Evolutionary conservation across 2,113 vertebrate genomes (phyloP).

Genomic region (Entosphenus tridentatus): DNA sequence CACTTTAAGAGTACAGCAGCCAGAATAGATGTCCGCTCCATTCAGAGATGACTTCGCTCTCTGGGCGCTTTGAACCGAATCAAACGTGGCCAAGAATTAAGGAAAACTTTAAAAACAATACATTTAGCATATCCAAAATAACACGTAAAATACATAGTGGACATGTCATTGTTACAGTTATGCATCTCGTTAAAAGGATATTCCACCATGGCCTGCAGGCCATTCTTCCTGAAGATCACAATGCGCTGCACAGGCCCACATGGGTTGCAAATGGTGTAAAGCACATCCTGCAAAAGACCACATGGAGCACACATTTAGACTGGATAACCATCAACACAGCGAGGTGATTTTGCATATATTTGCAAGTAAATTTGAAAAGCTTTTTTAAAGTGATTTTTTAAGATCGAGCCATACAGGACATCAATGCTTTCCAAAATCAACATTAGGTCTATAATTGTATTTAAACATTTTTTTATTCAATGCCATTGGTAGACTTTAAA

Average conservation of each 20-base stretch:
- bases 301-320: too few species aligned
- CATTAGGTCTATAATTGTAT: neutral
- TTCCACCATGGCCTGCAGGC: conserved; percentile 10
- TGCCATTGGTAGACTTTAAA: too few species aligned
- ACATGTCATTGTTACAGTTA: neutral
- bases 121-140: neutral
- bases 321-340: too few species aligned
- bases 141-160: neutral
- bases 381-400: neutral
- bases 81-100: conserved; percentile 7
- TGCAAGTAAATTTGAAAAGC: neutral
- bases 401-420: neutral
- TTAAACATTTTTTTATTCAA: too few species aligned
- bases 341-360: neutral
- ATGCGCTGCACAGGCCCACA: conserved; percentile 10
- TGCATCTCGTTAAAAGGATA: conserved; percentile 6
- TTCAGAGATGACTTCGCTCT: conserved; percentile 10
- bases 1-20: conserved; percentile 10
- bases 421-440: neutral
- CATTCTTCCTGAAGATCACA: conserved; percentile 10
- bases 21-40: conserved; percentile 10
- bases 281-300: conserved; percentile 10
- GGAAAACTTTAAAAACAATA: neutral
- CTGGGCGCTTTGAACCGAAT: conserved; percentile 10
- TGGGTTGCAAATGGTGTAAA: conserved; percentile 9